Percentiles rank a stretch among this genome's conserved stretches.
Evolutionary conservation across 2,113 vertebrate genomes (phyloP).

Genomic region (Sardina pilchardus): DNA sequence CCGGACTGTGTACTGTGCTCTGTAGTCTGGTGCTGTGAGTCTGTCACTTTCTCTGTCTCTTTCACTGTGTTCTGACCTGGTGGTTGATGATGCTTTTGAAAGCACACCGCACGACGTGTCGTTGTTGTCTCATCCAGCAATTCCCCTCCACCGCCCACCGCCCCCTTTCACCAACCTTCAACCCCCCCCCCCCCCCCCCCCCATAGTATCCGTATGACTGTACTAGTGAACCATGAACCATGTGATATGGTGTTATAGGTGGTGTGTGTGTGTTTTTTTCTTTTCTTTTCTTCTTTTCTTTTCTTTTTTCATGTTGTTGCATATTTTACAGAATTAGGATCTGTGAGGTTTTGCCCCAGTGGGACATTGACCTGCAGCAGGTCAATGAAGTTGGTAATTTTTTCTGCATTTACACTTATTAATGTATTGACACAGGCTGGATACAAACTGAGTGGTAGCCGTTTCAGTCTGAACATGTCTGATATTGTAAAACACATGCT

Average conservation of each 20-base stretch:
- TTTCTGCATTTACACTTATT: conserved; percentile 95
- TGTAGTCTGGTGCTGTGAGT: not conserved
- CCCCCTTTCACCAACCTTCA: not conserved
- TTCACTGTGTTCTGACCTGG: not conserved
- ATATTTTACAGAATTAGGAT: conserved; percentile 99
- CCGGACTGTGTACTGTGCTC: not conserved
- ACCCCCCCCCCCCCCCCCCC: not conserved
- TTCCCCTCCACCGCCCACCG: not conserved
- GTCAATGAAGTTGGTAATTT: conserved; percentile 99
- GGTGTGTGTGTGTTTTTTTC: no score
- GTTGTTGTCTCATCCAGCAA: not conserved
- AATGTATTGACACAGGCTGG: conserved; percentile 47
- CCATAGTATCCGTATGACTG: not conserved
- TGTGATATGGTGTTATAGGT: conserved; percentile 77
- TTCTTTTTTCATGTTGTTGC: conserved; percentile 90
- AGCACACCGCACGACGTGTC: not conserved
- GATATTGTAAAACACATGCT: not conserved
- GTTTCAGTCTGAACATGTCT: not conserved
- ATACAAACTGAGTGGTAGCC: conserved; percentile 37
- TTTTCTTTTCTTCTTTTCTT: conserved; percentile 77
- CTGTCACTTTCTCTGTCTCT: conserved; percentile 57
- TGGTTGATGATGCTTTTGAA: not conserved
- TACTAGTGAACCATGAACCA: conserved; percentile 50
- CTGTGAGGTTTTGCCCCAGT: conserved; percentile 85
- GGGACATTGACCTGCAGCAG: conserved; percentile 90